Conservation (phyloP, 1,140 invertebrate species). For the Pseudomyrmex sp. region DNA sequence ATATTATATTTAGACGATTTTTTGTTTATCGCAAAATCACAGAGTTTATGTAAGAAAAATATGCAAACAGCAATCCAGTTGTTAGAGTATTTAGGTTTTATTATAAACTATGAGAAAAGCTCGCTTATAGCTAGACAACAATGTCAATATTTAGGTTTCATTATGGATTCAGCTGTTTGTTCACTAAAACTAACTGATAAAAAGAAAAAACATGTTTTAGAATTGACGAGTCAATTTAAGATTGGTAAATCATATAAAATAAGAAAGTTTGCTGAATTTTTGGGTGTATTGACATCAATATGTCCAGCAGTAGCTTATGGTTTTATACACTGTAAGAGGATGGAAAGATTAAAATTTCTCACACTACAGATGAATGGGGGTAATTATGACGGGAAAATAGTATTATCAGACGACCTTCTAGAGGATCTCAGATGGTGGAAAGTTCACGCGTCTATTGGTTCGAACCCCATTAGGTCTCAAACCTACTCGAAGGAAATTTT, state of each 20-base stretch:
- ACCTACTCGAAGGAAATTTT: too few relatives aligned
- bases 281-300: neutral
- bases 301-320: too few relatives aligned
- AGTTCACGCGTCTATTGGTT: too few relatives aligned
- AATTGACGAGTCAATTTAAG: neutral
- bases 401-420: too few relatives aligned
- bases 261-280: neutral
- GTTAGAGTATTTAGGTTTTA: constrained; percentile 22
- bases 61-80: neutral
- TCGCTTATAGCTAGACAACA: neutral
- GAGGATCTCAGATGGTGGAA: too few relatives aligned
- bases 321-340: too few relatives aligned
- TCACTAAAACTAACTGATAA: neutral
- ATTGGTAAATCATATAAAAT: neutral
- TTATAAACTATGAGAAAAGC: constrained; percentile 27
- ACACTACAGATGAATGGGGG: too few relatives aligned
- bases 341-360: too few relatives aligned
- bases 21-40: constrained; percentile 18
- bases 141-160: constrained; percentile 22
- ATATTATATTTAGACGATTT: constrained; percentile 22
- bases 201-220: neutral
- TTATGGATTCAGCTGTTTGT: neutral
- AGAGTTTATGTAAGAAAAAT: neutral
- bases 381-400: too few relatives aligned
- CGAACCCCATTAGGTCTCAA: too few relatives aligned